Evolutionary conservation across 2,888 invertebrate species (phyloP), one percentile per base, ranked within the genome.

Genomic region (Aleiodes testaceus): DNA sequence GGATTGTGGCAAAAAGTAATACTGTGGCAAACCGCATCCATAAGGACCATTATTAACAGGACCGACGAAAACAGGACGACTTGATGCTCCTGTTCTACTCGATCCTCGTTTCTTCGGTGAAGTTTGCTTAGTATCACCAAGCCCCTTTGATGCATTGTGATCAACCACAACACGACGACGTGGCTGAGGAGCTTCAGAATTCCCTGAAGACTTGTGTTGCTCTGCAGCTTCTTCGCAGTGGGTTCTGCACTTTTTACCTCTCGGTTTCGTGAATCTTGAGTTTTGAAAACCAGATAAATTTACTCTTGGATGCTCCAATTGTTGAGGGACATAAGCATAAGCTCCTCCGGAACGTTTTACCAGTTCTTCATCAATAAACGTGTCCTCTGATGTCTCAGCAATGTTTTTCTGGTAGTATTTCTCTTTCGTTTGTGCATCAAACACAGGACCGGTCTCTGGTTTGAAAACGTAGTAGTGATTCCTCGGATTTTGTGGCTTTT

Each of bases 291-390:
- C 45, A 20, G 16, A 6, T 30, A 45, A 5, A 18, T 5, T 36
- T 20, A 71, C 73, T 22, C 53, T 68, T 9, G 70, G 22, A 20
- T 68, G 63, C 1, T 77, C 73, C 59, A 77, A 45, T 22, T 66
- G 72, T n/a, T 78, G 72, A 26, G 66, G 70, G 3, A 75, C 73
- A 61, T 73, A 78, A 1, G 78, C 75, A 49, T 78, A 78, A 50
- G 68, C 53, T 6, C 78, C 78, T 42, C 75, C 77, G 1, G 75
- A 69, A 45, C 75, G 78, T 67, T 78, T 77, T 14, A 71, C 72
- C 22, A 75, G 52, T 22, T 65, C 22, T 9, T 64, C 22, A 42
- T 61, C 47, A 53, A 65, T 55, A 9, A 63, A 6, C 6, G 9
- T 11, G 36, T 36, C 36, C 36, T 36, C 36, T 36, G 36, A 11